A percentile compares a stretch with the other conserved stretches of the same genome.
Evolutionary conservation across 1,140 invertebrate genomes (phyloP).

Genomic region (Triops cancriformis): DNA sequence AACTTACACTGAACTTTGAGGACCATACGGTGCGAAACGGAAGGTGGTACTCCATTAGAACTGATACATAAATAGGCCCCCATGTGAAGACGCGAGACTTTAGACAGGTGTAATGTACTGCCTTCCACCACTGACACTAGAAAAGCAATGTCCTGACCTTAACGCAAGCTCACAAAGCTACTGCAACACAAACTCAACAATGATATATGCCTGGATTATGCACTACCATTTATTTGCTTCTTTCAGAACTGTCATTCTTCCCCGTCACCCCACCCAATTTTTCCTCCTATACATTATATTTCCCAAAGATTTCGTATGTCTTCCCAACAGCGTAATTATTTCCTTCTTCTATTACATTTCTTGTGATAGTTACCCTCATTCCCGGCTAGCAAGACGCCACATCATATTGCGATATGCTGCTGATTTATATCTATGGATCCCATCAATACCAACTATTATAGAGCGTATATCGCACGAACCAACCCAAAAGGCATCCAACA

Average conservation of each 20-base stretch:
- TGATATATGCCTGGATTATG: constrained; percentile 1
- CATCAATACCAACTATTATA: constrained; percentile 1
- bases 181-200: neutral
- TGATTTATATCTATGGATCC: neutral
- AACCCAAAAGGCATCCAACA: neutral
- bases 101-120: constrained; percentile 62
- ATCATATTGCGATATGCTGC: neutral
- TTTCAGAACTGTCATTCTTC: neutral
- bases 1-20: constrained; percentile 79
- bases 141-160: constrained; percentile 35
- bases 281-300: neutral
- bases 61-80: constrained; percentile 79
- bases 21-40: constrained; percentile 77
- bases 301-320: neutral
- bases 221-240: neutral
- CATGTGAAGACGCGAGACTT: constrained; percentile 76
- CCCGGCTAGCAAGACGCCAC: neutral
- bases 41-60: constrained; percentile 74
- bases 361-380: neutral
- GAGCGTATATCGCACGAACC: neutral
- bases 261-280: neutral
- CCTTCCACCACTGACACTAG: constrained; percentile 72
- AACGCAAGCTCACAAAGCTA: neutral
- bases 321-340: neutral
- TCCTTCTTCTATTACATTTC: neutral